Evolutionary conservation across 2,797 vertebrate species (phyloP), one percentile per base, ranked within the genome.

Genomic region (Botia kubotai): DNA sequence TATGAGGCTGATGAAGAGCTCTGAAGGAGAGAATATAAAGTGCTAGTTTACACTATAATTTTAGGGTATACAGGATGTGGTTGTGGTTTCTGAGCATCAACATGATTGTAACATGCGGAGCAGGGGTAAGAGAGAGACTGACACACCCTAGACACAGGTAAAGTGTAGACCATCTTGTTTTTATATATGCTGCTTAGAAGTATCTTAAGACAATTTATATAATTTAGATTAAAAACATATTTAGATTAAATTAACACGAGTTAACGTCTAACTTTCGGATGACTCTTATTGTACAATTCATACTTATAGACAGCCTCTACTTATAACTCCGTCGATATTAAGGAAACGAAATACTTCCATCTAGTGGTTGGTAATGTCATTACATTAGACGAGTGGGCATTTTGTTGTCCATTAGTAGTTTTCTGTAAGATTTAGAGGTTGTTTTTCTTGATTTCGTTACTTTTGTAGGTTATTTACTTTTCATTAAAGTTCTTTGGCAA

Each of bases 321-420:
- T 46, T 46, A 46, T 10, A 1, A 8, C 10, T 0, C 43, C 11
- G 43, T 46, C 43, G 10, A 19, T 76, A 17, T 39, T 2, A 13
- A 26, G 48, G 14, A 11, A 23, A 48, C 14, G 1, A 48, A 60
- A 48, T 63, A 19, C 13, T 65, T 43, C 69, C 33, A 72, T 72
- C 77, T 79, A 72, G 77, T 72, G 77, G 58, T 72, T 39, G 43
- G 19, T 52, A 17, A 36, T n/a, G 68, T 23, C 26, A 65, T 53
- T 23, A 65, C 58, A 55, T 53, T 43, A n/a, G 3, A 46, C 33
- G 33, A 53, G 17, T n/a, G 16, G 43, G 43, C 43, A 46, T 46
- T 46, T 46, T 11, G 8, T 46, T 11, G 11, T 46, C 43, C 14
- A 33, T 63, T 33, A 1, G 23, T 21, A 23, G 55, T 21, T 58